Percentiles rank a stretch among this genome's conserved stretches.
These are phyloP conservation scores for Pseudochirops cupreus DNA, from an alignment of 2,797 vertebrate genomes.

Conservation along the genomic window DNA sequence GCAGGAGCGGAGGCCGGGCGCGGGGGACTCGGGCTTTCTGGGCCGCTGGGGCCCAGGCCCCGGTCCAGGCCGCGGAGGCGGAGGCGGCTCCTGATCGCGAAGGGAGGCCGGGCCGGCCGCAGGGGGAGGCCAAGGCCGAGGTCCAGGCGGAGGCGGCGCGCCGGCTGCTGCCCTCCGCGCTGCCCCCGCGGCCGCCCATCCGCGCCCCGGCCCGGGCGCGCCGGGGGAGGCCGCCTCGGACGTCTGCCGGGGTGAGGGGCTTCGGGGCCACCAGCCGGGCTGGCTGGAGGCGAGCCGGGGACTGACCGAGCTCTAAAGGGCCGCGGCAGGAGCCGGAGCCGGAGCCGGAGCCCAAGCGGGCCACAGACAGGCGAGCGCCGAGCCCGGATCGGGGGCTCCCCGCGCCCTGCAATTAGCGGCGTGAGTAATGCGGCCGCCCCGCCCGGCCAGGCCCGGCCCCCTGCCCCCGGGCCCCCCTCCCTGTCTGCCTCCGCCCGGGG, in stretches of 20 bases:
- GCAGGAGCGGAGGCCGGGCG: slow-evolving; percentile 44
- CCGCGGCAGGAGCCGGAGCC: slow-evolving; percentile 30
- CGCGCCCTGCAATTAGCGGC: neutral
- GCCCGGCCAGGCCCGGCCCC: neutral
- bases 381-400: neutral
- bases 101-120: slow-evolving; percentile 40
- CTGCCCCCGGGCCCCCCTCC: neutral
- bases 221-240: slow-evolving; percentile 50
- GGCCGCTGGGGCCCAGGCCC: slow-evolving; percentile 16
- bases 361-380: neutral
- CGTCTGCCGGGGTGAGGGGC: slow-evolving; percentile 54
- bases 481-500: neutral
- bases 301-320: slow-evolving; percentile 50
- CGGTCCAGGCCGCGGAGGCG: slow-evolving; percentile 56
- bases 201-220: neutral
- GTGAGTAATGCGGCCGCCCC: neutral
- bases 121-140: slow-evolving; percentile 4
- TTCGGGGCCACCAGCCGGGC: neutral
- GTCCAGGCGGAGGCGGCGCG: slow-evolving; percentile 24
- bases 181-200: slow-evolving; percentile 30
- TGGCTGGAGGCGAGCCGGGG: slow-evolving; percentile 60
- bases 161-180: slow-evolving; percentile 41
- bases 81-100: slow-evolving; percentile 32
- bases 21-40: neutral
- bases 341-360: slow-evolving; percentile 3